Evolutionary conservation across 30 jellyfish, hydroid and myxozoan genomes (phyloP), one percentile per base, ranked within the genome.

Genomic region (Cassiopea andromeda): DNA sequence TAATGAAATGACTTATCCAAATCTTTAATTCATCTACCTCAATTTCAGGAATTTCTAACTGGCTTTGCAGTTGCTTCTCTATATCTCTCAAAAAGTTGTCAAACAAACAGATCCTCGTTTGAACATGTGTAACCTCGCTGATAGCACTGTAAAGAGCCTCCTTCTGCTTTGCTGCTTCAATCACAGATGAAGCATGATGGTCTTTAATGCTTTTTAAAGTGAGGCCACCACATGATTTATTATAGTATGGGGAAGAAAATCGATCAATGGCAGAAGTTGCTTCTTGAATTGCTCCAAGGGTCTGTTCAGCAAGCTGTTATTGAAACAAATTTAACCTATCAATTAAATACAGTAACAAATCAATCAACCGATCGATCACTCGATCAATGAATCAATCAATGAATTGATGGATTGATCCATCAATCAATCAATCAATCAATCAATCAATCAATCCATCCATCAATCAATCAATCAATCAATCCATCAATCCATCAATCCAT

Each of bases 181-280:
- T 50, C 81, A 77, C 60, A 14, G 90, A 81, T 15, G 94, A 87
- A 17, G 47, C 60, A 38, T 75, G 90, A 43, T 78, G 94, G 66
- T 77, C 90, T 58, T 87, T 79, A 57, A 87, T 87, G 78, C 73
- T 78, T 54, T 50, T 68, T 46, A 87, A 60, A 1, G 94, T 86
- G 48, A 75, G 85, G 75, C 90, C 89, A 72, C 82, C 94, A 78
- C n/a, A n/a, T n/a, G 77, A 87, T 48, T 79, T 80, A 18, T 64
- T 64, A 60, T 77, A 1, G 12, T 73, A 81, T 9, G 87, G 19
- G 9, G 45, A 46, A n/a, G 94, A 72, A 68, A 45, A 49, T 48
- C 54, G 75, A 60, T 87, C 90, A 71, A 87, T 66, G 60, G 94
- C 77, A 16, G 87, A n/a, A n/a, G 78, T 61, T 43, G 81, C 50